phyloP scores from a whole-genome alignment of 2,888 invertebrate genomes.

The Aproaerema taeniolella region DNA sequence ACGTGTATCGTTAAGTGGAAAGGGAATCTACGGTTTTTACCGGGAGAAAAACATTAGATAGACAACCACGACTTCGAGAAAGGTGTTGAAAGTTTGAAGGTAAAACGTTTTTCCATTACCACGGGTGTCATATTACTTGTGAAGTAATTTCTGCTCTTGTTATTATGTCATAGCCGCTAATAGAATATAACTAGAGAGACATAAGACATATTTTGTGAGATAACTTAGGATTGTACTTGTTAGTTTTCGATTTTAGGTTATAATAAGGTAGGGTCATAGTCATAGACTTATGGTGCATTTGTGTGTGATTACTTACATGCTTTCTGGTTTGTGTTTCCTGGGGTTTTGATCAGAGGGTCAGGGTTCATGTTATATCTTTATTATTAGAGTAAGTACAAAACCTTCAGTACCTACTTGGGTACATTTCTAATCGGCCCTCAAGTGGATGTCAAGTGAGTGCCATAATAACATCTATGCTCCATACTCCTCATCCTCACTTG shows the following conservation, averaged over 20 bases:
- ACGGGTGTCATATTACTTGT: conserved; percentile 59
- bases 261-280: not conserved
- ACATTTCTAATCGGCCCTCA: too few relatives aligned
- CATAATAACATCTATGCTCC: too few relatives aligned
- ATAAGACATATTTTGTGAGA: conserved; percentile 8
- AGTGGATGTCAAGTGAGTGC: too few relatives aligned
- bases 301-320: not conserved
- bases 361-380: too few relatives aligned
- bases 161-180: conserved; percentile 73
- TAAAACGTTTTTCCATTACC: conserved; percentile 1
- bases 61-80: not conserved
- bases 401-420: too few relatives aligned
- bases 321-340: too few relatives aligned
- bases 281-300: too few relatives aligned
- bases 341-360: too few relatives aligned
- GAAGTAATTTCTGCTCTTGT: conserved; percentile 56
- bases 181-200: conserved; percentile 39
- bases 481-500: too few relatives aligned
- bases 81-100: conserved; percentile 2
- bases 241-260: not conserved
- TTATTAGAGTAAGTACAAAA: too few relatives aligned
- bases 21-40: not conserved
- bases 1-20: not conserved
- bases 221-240: not conserved
- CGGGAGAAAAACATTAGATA: too few relatives aligned